phyloP scores from a whole-genome alignment of 2,888 invertebrate species.

The Sphaerophoria rueppellii region DNA sequence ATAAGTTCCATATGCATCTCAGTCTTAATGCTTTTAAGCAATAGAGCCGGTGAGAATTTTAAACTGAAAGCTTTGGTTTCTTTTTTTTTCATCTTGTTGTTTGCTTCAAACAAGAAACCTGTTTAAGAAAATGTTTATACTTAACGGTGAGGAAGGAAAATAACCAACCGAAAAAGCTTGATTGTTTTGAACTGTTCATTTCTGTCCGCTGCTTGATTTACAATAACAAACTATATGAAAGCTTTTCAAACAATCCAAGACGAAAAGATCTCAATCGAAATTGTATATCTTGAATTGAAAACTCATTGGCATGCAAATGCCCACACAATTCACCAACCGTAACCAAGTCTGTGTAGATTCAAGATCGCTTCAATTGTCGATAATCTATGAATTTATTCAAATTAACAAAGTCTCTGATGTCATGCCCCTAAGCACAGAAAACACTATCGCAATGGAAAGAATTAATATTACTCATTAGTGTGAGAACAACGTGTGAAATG shows the following conservation, averaged over 20 bases:
- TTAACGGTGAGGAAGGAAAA: too few relatives aligned
- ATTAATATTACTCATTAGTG: slow-evolving; percentile 11
- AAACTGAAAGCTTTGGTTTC: too few relatives aligned
- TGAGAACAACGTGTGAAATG: background rate
- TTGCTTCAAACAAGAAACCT: too few relatives aligned
- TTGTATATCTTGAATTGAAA: background rate
- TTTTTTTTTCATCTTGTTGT: too few relatives aligned
- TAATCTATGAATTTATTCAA: background rate
- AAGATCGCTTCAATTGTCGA: slow-evolving; percentile 15
- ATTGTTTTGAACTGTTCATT: background rate
- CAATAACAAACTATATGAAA: background rate
- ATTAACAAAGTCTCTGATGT: slow-evolving; percentile 15
- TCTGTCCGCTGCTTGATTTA: background rate
- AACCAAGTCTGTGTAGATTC: background rate
- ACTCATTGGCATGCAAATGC: background rate
- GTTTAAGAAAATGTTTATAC: too few relatives aligned
- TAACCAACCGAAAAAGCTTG: background rate
- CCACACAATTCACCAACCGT: background rate
- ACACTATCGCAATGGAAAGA: background rate
- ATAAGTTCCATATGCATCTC: too few relatives aligned
- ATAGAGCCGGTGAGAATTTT: too few relatives aligned
- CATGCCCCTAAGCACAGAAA: background rate
- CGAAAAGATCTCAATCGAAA: too few relatives aligned
- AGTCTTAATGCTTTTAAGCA: too few relatives aligned
- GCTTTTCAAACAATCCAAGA: background rate